Evolutionary conservation across 1,140 invertebrate species (phyloP).

Genomic region (Notospermus geniculatus): DNA sequence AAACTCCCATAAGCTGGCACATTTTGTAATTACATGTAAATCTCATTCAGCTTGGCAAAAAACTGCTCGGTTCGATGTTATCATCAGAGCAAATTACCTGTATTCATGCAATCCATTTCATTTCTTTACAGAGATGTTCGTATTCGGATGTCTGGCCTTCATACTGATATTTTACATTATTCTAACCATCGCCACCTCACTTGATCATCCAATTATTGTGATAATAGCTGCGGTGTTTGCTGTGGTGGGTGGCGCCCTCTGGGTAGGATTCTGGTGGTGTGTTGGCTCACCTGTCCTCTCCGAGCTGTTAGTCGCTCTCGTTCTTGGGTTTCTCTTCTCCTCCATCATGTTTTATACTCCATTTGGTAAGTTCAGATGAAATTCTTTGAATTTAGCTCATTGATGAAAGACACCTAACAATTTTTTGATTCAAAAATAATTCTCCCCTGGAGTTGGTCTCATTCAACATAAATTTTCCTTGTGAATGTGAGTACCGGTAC

Average conservation of each 20-base stretch:
- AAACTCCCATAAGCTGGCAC: too few species aligned
- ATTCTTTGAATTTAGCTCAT: background rate
- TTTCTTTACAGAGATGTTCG: slow-evolving; percentile 59
- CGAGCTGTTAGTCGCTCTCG: slow-evolving; percentile 59
- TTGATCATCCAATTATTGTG: slow-evolving; percentile 15
- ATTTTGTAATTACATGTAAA: too few species aligned
- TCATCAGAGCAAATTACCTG: too few species aligned
- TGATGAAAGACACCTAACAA: background rate
- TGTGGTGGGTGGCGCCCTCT: slow-evolving; percentile 57
- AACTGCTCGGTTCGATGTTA: too few species aligned
- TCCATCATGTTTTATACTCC: slow-evolving; percentile 60
- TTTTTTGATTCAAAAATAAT: background rate
- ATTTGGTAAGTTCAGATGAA: slow-evolving; percentile 58
- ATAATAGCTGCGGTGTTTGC: slow-evolving; percentile 46
- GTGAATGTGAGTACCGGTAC: background rate
- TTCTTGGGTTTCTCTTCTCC: slow-evolving; percentile 61
- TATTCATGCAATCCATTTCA: background rate
- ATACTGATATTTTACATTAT: slow-evolving; percentile 28
- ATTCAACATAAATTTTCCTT: background rate
- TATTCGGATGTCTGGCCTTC: slow-evolving; percentile 46
- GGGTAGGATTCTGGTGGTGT: slow-evolving; percentile 59
- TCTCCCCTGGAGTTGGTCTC: too few species aligned
- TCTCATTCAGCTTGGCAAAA: too few species aligned
- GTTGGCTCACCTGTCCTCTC: slow-evolving; percentile 62
- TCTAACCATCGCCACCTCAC: slow-evolving; percentile 24